phyloP scores from a whole-genome alignment of 2,888 invertebrate genomes.

The Helicoverpa assulta region DNA sequence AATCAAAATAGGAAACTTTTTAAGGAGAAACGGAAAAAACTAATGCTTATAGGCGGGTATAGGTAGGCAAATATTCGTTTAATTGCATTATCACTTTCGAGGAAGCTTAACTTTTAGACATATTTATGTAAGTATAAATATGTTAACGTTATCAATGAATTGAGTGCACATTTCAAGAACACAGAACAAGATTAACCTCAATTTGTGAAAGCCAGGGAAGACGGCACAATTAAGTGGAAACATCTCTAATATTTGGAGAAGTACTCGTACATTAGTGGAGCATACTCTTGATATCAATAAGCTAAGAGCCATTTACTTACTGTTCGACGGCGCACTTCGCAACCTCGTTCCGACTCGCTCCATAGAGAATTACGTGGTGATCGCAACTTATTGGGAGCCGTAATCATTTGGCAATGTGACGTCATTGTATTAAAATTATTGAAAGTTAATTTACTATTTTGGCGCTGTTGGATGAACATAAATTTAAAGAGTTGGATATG shows the following conservation, averaged over 20 bases:
- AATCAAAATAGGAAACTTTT: too few relatives aligned
- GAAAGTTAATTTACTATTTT: too few relatives aligned
- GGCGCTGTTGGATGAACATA: neutral
- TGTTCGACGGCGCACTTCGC: constrained; percentile 17
- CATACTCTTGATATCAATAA: constrained; percentile 40
- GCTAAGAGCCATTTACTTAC: constrained; percentile 34
- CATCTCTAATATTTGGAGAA: constrained; percentile 32
- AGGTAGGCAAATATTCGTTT: too few relatives aligned
- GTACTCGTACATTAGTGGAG: constrained; percentile 30
- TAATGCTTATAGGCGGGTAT: too few relatives aligned
- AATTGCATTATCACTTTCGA: too few relatives aligned
- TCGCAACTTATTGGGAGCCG: constrained; percentile 14
- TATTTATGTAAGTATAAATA: too few relatives aligned
- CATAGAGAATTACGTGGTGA: constrained; percentile 29
- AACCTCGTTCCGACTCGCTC: constrained; percentile 23
- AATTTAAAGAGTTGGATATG: too few relatives aligned
- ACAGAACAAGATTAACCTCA: neutral
- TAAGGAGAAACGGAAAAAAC: too few relatives aligned
- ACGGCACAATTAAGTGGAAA: constrained; percentile 13
- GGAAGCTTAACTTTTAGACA: too few relatives aligned
- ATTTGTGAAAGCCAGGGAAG: constrained; percentile 1
- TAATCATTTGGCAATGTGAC: neutral
- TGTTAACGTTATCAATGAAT: too few relatives aligned
- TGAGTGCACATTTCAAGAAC: neutral
- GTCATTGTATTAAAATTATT: neutral